Evolutionary conservation across 2,797 vertebrate genomes (phyloP).

Genomic region (Chiroxiphia lanceolata): DNA sequence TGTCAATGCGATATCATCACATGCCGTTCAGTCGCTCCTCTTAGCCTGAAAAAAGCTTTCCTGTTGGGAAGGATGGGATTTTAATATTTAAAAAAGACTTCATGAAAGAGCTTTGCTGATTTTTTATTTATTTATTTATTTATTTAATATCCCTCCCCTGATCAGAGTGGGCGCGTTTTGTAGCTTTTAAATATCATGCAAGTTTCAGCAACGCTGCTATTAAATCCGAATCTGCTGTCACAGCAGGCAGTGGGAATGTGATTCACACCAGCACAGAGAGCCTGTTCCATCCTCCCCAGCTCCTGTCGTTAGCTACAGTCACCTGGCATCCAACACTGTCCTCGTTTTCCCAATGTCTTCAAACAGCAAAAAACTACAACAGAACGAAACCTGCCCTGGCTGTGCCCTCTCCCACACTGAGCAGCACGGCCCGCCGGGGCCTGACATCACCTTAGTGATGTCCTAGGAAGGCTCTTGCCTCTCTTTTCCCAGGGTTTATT

Average conservation of each 20-base stretch:
- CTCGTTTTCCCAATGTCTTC: background rate
- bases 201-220: background rate
- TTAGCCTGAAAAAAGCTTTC: conserved; percentile 50
- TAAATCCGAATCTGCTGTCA: background rate
- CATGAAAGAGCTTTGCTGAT: background rate
- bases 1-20: conserved; percentile 61
- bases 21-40: conserved; percentile 31
- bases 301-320: background rate
- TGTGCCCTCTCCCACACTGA: fast-evolving
- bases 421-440: fast-evolving
- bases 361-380: background rate
- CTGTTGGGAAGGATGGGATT: conserved; percentile 48
- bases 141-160: conserved; percentile 19
- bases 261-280: background rate
- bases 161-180: conserved; percentile 40
- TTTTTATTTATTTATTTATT: conserved; percentile 28
- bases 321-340: background rate
- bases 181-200: conserved; percentile 55
- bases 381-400: background rate
- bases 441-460: background rate
- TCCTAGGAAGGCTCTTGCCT: background rate
- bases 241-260: background rate
- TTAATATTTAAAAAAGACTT: conserved; percentile 53
- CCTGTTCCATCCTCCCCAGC: background rate
- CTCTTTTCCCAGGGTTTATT: background rate